Conservation (phyloP, 2,113 vertebrate genomes). For the Cyanoliseus patagonus region DNA sequence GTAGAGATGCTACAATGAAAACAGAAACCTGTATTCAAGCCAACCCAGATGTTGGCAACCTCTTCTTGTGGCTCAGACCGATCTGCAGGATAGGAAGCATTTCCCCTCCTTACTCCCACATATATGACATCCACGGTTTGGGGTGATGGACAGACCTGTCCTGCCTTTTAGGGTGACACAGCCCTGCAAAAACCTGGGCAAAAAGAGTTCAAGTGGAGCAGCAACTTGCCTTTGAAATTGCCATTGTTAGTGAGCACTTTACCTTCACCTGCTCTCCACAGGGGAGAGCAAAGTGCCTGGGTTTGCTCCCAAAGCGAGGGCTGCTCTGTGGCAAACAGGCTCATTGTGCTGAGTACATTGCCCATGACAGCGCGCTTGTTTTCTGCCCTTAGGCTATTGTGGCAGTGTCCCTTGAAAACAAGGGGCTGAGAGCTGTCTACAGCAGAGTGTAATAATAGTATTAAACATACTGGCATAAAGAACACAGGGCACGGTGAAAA, state of each 20-base stretch:
- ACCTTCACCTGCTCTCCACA: conserved; percentile 26
- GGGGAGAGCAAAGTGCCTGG: conserved; percentile 28
- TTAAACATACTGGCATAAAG: conserved; percentile 48
- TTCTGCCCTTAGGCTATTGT: conserved; percentile 58
- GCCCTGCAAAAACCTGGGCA: not conserved
- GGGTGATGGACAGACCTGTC: not conserved
- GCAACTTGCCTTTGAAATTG: not conserved
- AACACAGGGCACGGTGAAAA: not conserved
- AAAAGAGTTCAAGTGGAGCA: not conserved
- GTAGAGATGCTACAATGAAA: not conserved
- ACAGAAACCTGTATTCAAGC: not conserved
- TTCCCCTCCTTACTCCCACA: not conserved
- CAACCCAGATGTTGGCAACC: not conserved
- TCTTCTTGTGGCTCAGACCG: not conserved
- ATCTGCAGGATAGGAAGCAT: not conserved
- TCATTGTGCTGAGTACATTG: conserved; percentile 41
- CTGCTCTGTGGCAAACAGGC: conserved; percentile 11
- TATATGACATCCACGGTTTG: not conserved
- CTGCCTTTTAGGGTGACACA: not conserved
- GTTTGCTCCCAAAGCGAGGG: conserved; percentile 28
- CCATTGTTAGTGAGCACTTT: conserved; percentile 18
- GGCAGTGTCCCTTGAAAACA: conserved; percentile 37
- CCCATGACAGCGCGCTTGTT: conserved; percentile 31
- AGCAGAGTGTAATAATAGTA: conserved; percentile 51
- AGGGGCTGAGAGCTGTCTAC: not conserved